Conservation (phyloP, 1,140 invertebrate genomes). For the Steinernema feltiae region DNA sequence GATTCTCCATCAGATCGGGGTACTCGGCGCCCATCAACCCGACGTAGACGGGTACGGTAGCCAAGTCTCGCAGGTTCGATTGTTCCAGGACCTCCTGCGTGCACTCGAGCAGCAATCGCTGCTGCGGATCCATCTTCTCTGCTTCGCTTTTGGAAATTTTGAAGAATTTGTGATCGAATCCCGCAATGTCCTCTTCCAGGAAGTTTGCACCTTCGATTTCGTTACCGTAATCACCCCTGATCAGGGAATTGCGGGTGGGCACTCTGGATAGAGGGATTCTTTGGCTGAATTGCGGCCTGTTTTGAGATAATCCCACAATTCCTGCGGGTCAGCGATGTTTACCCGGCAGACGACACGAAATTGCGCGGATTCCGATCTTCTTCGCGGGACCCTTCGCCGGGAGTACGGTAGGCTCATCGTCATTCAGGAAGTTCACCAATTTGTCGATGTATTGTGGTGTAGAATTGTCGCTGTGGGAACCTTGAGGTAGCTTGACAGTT, state of each 20-base stretch:
- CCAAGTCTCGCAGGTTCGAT: constrained; percentile 2
- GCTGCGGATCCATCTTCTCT: constrained; percentile 35
- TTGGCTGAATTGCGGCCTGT: constrained; percentile 31
- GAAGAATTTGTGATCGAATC: constrained; percentile 34
- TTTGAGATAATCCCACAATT: constrained; percentile 35
- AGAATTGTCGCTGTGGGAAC: neutral
- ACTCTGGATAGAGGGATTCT: constrained; percentile 30
- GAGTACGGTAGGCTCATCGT: neutral
- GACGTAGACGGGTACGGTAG: constrained; percentile 23
- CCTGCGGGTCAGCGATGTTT: constrained; percentile 21
- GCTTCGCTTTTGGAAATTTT: constrained; percentile 37
- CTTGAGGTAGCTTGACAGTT: neutral
- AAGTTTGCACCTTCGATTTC: constrained; percentile 34
- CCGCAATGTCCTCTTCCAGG: constrained; percentile 23
- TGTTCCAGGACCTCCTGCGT: constrained; percentile 24
- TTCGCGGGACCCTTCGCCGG: neutral
- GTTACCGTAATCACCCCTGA: constrained; percentile 29
- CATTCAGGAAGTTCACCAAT: neutral
- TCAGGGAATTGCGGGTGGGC: constrained; percentile 27
- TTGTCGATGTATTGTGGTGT: neutral
- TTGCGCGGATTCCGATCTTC: constrained; percentile 24
- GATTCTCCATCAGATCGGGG: constrained; percentile 31
- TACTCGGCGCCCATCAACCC: constrained; percentile 37
- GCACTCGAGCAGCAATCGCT: constrained; percentile 33
- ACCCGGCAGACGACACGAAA: constrained; percentile 30